Base-by-base conservation (phyloP, 2,888 invertebrate species). In the Punctoribates punctum region DNA sequence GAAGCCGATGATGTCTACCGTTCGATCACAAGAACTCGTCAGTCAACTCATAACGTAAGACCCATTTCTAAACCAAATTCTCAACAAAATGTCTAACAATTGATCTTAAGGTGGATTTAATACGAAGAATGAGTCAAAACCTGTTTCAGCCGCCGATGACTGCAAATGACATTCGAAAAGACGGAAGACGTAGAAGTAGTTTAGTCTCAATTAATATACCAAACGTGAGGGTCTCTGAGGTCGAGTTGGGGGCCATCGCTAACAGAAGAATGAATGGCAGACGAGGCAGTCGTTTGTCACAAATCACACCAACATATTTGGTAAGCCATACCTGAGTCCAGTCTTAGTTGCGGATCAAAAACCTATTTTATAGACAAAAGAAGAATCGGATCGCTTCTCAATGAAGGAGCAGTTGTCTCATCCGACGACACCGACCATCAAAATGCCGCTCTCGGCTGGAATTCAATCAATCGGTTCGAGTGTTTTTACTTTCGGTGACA, bases 1-100 rank as follows among this genome's bases (percentile, higher is more conserved):
- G 79, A 80, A 75, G 73, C 76, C 2, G 80, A 80, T 48, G 73
- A 77, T 42, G 78, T 80, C 13, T 80, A 79, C 62, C 78, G 77
- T 60, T 78, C 77, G 0, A 76, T 80, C 9, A 67, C 74, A 13
- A 46, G 75, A 60, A 65, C 23, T 4, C n/a, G 70, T 48, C 9
- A 20, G 23, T 27, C 48, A 0, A 15, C 48, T n/a, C 65, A 67
- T 15, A 72, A 46, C 48, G 72, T 72, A 48, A 27, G 6, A 23
- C 25, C 25, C 48, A 1, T 27, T 6, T 17, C 15, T 3, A n/a
- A n/a, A n/a, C n/a, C n/a, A n/a, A n/a, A n/a, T n/a, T n/a, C n/a
- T n/a, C n/a, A n/a, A n/a, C n/a, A n/a, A n/a, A n/a, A n/a, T n/a
- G n/a, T n/a, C n/a, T n/a, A n/a, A n/a, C n/a, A n/a, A n/a, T n/a